These are phyloP conservation scores for Epinephelus cyanopodus DNA, from an alignment of 2,113 vertebrate genomes.

Conservation along the genomic window DNA sequence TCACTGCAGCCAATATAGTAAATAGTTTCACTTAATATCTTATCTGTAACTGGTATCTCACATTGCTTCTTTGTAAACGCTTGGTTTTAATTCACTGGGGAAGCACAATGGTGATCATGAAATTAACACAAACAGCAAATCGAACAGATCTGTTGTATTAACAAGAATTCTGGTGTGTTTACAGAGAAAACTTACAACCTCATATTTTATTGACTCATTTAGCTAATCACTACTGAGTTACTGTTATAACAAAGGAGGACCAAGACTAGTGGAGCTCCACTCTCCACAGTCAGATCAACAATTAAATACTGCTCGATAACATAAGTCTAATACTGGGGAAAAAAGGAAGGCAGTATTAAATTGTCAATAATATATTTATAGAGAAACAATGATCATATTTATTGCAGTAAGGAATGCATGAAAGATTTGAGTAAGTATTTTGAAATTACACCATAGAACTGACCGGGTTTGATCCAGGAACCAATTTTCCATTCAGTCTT, in stretches of 20 bases:
- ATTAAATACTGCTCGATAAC: constrained; percentile 30
- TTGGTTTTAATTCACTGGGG: not conserved
- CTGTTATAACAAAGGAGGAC: constrained; percentile 27
- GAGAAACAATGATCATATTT: constrained; percentile 33
- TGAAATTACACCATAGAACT: constrained; percentile 58
- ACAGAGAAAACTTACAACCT: constrained; percentile 8
- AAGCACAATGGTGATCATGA: not conserved
- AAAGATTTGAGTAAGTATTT: constrained; percentile 34
- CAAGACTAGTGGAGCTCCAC: constrained; percentile 67
- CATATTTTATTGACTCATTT: not conserved
- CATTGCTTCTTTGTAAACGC: not conserved
- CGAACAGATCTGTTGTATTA: not conserved
- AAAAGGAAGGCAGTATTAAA: constrained; percentile 66
- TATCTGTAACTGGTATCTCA: not conserved
- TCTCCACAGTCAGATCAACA: constrained; percentile 63
- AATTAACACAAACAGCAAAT: constrained; percentile 19
- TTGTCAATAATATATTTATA: constrained; percentile 41
- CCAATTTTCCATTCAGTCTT: constrained; percentile 86
- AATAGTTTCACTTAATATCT: not conserved
- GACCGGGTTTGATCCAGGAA: constrained; percentile 88
- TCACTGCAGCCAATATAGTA: not conserved
- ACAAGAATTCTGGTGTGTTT: not conserved
- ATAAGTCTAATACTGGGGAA: constrained; percentile 49
- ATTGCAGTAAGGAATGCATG: constrained; percentile 12
- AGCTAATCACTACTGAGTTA: not conserved